A percentile compares a stretch with the other conserved stretches of the same genome.
These are phyloP conservation scores for Dicycla oo DNA, from an alignment of 2,888 invertebrate genomes.

Conservation along the genomic window DNA sequence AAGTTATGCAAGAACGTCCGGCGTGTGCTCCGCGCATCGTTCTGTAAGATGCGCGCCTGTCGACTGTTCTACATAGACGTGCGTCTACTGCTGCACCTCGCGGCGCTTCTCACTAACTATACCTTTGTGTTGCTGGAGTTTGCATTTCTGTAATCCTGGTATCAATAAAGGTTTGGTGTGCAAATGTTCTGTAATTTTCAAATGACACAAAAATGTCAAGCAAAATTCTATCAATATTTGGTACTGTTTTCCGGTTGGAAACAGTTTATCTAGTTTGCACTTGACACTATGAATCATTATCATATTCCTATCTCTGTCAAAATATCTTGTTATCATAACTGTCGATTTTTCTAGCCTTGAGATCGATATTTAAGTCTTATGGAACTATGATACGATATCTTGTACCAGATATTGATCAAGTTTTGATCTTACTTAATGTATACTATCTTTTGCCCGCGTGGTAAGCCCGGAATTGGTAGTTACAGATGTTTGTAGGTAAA, in stretches of 20 bases:
- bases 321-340: neutral
- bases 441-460: too few relatives aligned
- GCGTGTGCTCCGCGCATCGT: neutral
- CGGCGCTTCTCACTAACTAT: slow-evolving; percentile 3
- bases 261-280: neutral
- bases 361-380: too few relatives aligned
- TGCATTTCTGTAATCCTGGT: slow-evolving; percentile 10
- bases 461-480: too few relatives aligned
- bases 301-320: neutral
- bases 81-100: neutral
- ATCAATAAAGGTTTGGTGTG: neutral
- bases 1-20: slow-evolving; percentile 10
- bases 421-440: neutral
- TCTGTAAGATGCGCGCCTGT: slow-evolving; percentile 18
- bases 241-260: neutral
- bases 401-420: neutral
- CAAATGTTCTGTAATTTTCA: neutral
- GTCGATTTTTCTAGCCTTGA: neutral
- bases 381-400: slow-evolving; percentile 5
- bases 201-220: neutral
- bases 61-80: slow-evolving; percentile 5
- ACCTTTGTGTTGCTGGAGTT: slow-evolving; percentile 19
- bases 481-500: too few relatives aligned
- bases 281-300: neutral
- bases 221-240: neutral